phyloP scores from a whole-genome alignment of 1,140 invertebrate species.

The Leguminivora glycinivorella region DNA sequence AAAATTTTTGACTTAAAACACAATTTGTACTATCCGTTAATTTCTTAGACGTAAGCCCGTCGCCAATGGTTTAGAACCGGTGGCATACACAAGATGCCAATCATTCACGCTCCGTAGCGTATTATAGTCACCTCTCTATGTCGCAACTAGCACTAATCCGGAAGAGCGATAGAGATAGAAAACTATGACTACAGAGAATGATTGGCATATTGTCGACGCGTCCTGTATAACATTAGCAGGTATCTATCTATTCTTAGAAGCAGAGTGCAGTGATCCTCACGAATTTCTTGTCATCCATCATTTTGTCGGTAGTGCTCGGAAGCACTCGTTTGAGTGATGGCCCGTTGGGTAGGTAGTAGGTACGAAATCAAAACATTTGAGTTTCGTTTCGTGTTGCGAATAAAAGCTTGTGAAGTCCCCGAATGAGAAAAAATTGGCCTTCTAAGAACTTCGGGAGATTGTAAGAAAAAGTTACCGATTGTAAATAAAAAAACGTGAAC shows the following conservation, averaged over 20 bases:
- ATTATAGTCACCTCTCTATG: too few relatives aligned
- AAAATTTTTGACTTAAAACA: too few relatives aligned
- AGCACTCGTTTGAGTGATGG: conserved; percentile 10
- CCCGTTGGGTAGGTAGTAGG: not conserved
- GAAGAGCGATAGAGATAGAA: too few relatives aligned
- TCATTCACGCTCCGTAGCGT: too few relatives aligned
- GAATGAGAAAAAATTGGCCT: not conserved
- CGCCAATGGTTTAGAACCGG: too few relatives aligned
- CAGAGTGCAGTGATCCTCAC: not conserved
- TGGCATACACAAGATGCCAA: too few relatives aligned
- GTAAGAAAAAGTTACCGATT: not conserved
- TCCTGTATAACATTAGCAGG: not conserved
- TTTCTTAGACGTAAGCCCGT: too few relatives aligned
- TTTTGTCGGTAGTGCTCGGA: conserved; percentile 4
- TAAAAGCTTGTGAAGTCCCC: not conserved
- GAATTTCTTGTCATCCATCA: conserved; percentile 8
- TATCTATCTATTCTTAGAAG: conserved; percentile 2
- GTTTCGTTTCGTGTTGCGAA: conserved; percentile 4
- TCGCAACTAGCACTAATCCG: too few relatives aligned
- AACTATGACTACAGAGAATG: too few relatives aligned
- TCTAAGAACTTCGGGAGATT: not conserved
- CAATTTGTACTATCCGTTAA: too few relatives aligned
- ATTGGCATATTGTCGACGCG: too few relatives aligned
- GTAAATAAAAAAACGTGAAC: not conserved
- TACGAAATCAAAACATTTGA: not conserved